Base-by-base conservation (phyloP, 2,113 vertebrate genomes). In the Halichoeres trimaculatus region DNA sequence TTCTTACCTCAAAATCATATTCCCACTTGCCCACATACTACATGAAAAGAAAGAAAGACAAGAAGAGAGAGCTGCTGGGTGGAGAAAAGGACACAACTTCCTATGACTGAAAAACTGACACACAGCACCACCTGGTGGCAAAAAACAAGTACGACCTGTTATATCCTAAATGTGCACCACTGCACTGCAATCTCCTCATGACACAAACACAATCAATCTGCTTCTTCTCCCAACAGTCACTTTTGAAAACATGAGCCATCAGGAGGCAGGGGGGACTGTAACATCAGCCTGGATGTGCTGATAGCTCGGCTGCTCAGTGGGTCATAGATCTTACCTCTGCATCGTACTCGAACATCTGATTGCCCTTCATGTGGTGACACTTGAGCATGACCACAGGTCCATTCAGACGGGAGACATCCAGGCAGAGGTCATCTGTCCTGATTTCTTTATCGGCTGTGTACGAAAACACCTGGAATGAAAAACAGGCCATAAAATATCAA, bases 281-380 rank as follows among this genome's bases (percentile, higher is more conserved):
- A 34, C 14, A 52, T 66, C 17, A 43, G 14, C 51, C 51, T 35
- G 34, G 16, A 22, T 68, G 19, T 48, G 16, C 43, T 23, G 64
- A 64, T 35, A 65, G 53, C 71, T 23, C 57, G 60, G 43, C 26
- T 19, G 11, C 30, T 41, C 3, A 8, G 13, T 20, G 40, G 45
- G 47, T 24, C 47, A 22, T 1, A 23, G 34, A 53, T 73, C 85
- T 7, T 96, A 99, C 98, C 98, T 99, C 97, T 0, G 97, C 94
- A 35, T 99, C 96, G n/a, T 99, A 99, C 66, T 98, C 97, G 92
- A 98, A 99, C 88, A 99, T 95, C 93, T 99, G 98, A 90, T 99
- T 99, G 40, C 98, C 98, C 83, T 97, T 94, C 98, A 99, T 97
- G 88, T 98, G 98, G 83, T 99, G 98, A 85, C 98, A 99, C 92